Evolutionary conservation across 2,888 invertebrate genomes (phyloP), one percentile per base, ranked within the genome.

Genomic region (Leptopilina syphax): DNA sequence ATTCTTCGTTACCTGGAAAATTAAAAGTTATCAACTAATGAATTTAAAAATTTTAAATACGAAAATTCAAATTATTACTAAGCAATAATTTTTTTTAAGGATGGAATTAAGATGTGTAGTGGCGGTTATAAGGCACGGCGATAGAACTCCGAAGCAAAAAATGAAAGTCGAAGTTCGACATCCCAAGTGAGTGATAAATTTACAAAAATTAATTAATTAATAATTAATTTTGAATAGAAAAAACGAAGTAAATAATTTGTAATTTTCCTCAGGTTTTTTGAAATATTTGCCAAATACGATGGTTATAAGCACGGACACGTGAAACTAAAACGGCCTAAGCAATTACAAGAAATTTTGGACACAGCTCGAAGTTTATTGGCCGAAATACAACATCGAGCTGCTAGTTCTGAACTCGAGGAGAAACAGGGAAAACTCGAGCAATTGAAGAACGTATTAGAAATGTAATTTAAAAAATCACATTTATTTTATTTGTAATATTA

Each of bases 81-180:
- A 34, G 3, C 0, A 1, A 47, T 47, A 47, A 9, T 47, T 4
- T 47, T 34, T 41, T 79, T 83, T 80, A 47, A 95, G 95, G 95
- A 96, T 96, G 96, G 96, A 96, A 90, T 91, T 96, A 80, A 94
- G 99, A 50, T 99, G 99, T 92, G 99, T 99, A 3, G 98, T 99
- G 65, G 99, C 97, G 41, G 97, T 99, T 7, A 99, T 99, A 82
- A 93, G 99, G 81, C 99, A 99, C 90, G 99, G 99, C 0, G 99
- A 99, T 92, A 94, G 99, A 85, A 99, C 99, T 13, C 99, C 99
- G 0, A 99, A 99, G 92, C 99, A 99, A 93, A 99, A 99, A 93
- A 99, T 99, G 99, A 99, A 99, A 93, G 99, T 99, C 85, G 99
- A 99, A 94, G 99, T 99, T 13, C 94, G 98, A 77, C 98, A 99